Percentiles rank a stretch among this genome's conserved stretches.
Conservation (phyloP, 2,888 invertebrate species). For the Chromoteleia sp. region DNA sequence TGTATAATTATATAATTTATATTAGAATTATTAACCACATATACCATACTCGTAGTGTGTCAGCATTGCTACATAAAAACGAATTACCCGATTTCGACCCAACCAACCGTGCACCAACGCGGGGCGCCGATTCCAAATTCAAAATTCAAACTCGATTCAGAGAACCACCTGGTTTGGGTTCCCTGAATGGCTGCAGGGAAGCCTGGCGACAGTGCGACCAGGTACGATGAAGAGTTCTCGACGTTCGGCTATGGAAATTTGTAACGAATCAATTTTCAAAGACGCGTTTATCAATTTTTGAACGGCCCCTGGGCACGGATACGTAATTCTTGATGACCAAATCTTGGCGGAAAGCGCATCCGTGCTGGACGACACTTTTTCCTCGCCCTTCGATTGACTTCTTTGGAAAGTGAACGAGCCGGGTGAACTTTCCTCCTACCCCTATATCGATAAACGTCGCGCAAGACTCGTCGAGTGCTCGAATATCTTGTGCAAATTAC, state of each 20-base stretch:
- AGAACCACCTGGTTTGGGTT: conserved; percentile 86
- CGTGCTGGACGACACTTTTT: conserved; percentile 3
- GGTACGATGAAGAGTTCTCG: conserved; percentile 82
- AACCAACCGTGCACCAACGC: background rate
- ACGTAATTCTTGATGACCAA: conserved; percentile 24
- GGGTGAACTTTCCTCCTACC: conserved; percentile 20
- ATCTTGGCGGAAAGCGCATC: conserved; percentile 20
- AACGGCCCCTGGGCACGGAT: conserved; percentile 19
- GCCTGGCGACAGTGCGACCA: conserved; percentile 83
- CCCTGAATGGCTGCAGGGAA: conserved; percentile 89
- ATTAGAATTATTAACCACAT: conserved; percentile 1
- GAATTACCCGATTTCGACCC: background rate
- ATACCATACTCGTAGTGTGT: conserved; percentile 25
- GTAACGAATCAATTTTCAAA: background rate
- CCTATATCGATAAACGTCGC: conserved; percentile 12
- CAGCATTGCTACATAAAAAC: conserved; percentile 3
- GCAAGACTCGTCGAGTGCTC: conserved; percentile 72
- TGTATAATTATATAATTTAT: conserved; percentile 7
- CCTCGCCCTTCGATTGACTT: background rate
- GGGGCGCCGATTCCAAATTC: conserved; percentile 43
- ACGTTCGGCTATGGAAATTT: conserved; percentile 23
- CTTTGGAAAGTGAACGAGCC: background rate
- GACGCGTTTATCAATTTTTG: background rate
- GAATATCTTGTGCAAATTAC: conserved; percentile 73
- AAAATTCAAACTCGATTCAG: conserved; percentile 74